Conservation (phyloP, 2,888 invertebrate genomes). For the Amphimallon solstitiale region DNA sequence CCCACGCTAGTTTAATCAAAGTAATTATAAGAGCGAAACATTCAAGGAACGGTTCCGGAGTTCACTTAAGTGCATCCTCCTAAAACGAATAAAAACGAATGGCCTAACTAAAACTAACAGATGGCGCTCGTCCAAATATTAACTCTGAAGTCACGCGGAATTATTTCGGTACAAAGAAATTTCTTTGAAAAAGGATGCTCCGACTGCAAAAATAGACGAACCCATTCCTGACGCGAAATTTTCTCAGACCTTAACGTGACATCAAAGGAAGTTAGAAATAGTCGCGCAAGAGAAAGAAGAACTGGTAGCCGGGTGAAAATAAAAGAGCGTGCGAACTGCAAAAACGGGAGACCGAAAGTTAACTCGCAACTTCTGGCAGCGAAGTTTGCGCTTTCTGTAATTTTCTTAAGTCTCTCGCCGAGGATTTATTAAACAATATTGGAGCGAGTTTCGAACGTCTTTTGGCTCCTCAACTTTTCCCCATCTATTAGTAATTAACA, state of each 20-base stretch:
- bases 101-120: constrained; percentile 6
- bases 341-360: constrained; percentile 3
- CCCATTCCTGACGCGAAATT: neutral
- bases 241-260: neutral
- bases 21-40: neutral
- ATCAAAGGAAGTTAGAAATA: constrained; percentile 20
- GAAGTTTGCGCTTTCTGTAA: constrained; percentile 19
- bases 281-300: neutral
- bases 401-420: constrained; percentile 24
- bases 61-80: constrained; percentile 10
- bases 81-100: constrained; percentile 5
- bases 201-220: neutral
- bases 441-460: neutral
- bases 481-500: constrained; percentile 2
- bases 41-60: neutral
- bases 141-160: constrained; percentile 1
- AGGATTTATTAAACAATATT: constrained; percentile 29
- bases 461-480: neutral
- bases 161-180: constrained; percentile 12
- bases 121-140: neutral
- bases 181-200: constrained; percentile 3
- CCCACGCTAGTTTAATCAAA: constrained; percentile 6
- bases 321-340: constrained; percentile 2
- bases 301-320: neutral
- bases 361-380: constrained; percentile 8